phyloP scores from a whole-genome alignment of 1,140 invertebrate genomes.

The Drosophila triauraria region DNA sequence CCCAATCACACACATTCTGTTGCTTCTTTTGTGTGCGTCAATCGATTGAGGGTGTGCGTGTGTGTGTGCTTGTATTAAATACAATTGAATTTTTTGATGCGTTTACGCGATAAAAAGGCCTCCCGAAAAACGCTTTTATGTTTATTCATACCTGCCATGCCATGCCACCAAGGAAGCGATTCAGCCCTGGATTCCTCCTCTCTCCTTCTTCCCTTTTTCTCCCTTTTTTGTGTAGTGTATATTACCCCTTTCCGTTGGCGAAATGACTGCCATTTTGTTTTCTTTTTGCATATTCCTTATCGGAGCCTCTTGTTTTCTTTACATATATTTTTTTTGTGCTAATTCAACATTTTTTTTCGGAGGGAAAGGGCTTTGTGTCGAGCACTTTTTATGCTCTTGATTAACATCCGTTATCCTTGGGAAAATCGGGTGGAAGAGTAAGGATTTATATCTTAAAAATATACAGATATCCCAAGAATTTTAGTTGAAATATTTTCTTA shows the following conservation, averaged over 20 bases:
- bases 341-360: constrained; percentile 38
- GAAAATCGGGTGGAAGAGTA: not conserved
- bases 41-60: constrained; percentile 39
- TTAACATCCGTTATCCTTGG: constrained; percentile 8
- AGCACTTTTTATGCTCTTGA: constrained; percentile 23
- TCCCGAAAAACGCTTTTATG: constrained; percentile 65
- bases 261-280: constrained; percentile 27
- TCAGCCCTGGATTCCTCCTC: not conserved
- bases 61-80: constrained; percentile 51
- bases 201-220: not conserved
- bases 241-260: constrained; percentile 33
- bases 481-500: not conserved
- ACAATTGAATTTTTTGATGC: constrained; percentile 78
- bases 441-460: no score
- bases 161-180: constrained; percentile 27
- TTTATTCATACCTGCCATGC: constrained; percentile 70
- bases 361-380: constrained; percentile 11
- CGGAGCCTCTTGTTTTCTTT: constrained; percentile 6
- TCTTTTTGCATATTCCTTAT: constrained; percentile 37
- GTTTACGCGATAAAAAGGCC: constrained; percentile 67
- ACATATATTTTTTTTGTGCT: constrained; percentile 8
- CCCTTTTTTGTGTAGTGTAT: constrained; percentile 12
- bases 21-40: constrained; percentile 63
- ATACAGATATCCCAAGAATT: not conserved
- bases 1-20: constrained; percentile 32